Evolutionary conservation across 1,140 invertebrate genomes (phyloP).

Genomic region (Pseudachorutes palmiensis): DNA sequence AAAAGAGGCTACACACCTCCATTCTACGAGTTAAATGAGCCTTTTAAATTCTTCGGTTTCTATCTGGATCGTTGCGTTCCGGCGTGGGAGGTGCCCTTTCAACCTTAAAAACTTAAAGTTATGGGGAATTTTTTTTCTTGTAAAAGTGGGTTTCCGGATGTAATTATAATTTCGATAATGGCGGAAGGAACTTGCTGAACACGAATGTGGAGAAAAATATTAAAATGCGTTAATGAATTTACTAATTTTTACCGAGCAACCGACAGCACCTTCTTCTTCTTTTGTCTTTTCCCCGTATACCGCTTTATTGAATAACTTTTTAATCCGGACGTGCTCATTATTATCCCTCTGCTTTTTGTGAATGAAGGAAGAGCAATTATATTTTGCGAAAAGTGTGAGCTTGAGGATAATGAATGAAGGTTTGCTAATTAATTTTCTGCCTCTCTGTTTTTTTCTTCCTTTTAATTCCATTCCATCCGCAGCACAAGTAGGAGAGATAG

Average conservation of each 20-base stretch:
- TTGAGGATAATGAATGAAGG: not conserved
- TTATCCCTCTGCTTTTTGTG: too few relatives aligned
- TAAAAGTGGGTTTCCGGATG: not conserved
- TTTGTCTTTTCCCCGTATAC: too few relatives aligned
- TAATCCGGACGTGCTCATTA: too few relatives aligned
- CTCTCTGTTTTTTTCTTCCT: not conserved
- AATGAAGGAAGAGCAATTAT: slow-evolving; percentile 3
- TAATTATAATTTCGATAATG: too few relatives aligned
- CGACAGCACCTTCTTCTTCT: too few relatives aligned
- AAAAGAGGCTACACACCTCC: not conserved
- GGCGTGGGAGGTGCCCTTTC: too few relatives aligned
- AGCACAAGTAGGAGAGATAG: not conserved
- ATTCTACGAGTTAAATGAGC: not conserved
- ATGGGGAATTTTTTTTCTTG: not conserved
- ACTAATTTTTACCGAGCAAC: too few relatives aligned
- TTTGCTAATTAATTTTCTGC: slow-evolving; percentile 9
- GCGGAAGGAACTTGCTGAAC: too few relatives aligned
- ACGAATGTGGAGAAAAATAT: too few relatives aligned
- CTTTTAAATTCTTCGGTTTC: not conserved
- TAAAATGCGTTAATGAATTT: too few relatives aligned
- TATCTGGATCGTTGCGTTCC: not conserved
- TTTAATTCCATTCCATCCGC: not conserved
- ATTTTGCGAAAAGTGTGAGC: not conserved
- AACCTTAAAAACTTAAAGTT: too few relatives aligned
- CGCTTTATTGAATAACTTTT: too few relatives aligned